Evolutionary conservation across 2,888 invertebrate genomes (phyloP), one percentile per base, ranked within the genome.

Genomic region (Scaptomyza parva): DNA sequence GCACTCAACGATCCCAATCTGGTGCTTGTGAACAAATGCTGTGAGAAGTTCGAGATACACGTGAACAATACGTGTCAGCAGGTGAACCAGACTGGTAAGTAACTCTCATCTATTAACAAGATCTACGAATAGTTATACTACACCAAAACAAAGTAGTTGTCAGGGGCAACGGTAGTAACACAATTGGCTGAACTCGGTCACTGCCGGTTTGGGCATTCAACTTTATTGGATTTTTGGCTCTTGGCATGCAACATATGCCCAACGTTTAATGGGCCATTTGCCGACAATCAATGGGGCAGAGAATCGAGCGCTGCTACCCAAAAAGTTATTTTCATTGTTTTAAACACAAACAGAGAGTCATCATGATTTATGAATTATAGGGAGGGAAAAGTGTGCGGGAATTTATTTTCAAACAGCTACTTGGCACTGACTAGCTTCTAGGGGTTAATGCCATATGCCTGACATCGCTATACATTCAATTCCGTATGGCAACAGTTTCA

Each of bases 21-120:
- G 28, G 79, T 83, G 39, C 44, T 93, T 82, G 94, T 97, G 73
- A 95, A 95, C 89, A 97, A 97, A 93, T 97, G 97, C 89, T 97
- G 97, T 91, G 95, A 95, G 88, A 91, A 92, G 52, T 93, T 94
- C 80, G 95, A 96, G 90, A 92, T 96, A 57, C 93, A 95, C 89
- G 92, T 96, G 39, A 95, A 95, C 86, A 92, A 93, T 58, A 92
- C 92, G 66, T 96, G 96, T 90, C 93, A 93, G 85, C 92, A 93
- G 86, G 93, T 94, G 43, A 93, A 94, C 84, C 92, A 93, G 79
- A 93, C 94, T 78, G 94, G 94, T 90, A 92, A 94, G 73, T 55
- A 28, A 18, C 7, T 3, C 4, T 5, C 35, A 41, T 17, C 22
- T 18, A 24, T 12, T 11, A 9, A 48, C 14, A 14, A 33, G 11